A percentile compares a stretch with the other conserved stretches of the same genome.
phyloP scores from a whole-genome alignment of 2,797 vertebrate genomes.

The Chaetodon trifasciatus region DNA sequence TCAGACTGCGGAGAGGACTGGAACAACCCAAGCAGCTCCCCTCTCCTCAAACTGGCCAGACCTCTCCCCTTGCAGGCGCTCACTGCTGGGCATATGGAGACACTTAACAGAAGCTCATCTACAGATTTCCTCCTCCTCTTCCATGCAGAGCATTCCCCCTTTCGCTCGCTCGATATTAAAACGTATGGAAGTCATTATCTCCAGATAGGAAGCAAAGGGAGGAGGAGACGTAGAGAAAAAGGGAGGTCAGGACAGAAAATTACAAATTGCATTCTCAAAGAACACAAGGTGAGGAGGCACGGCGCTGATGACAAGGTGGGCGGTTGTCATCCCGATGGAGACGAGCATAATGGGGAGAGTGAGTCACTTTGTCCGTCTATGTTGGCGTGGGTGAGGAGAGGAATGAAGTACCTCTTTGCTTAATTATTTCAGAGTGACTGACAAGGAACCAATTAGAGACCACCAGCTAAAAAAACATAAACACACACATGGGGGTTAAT shows the following conservation, averaged over 20 bases:
- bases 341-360: constrained; percentile 43
- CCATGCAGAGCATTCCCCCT: constrained; percentile 67
- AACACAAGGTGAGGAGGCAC: constrained; percentile 52
- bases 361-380: constrained; percentile 51
- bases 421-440: constrained; percentile 38
- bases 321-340: constrained; percentile 36
- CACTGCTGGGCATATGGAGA: constrained; percentile 81
- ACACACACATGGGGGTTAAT: not conserved
- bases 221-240: constrained; percentile 39
- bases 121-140: constrained; percentile 80
- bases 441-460: constrained; percentile 22
- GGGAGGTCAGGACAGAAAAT: constrained; percentile 46
- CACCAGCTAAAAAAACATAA: constrained; percentile 25
- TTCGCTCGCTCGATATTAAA: constrained; percentile 75
- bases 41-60: constrained; percentile 41
- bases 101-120: constrained; percentile 87
- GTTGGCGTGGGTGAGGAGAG: constrained; percentile 40
- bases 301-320: constrained; percentile 52
- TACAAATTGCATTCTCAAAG: constrained; percentile 61
- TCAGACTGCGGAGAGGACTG: constrained; percentile 65
- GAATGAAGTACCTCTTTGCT: constrained; percentile 32
- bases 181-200: constrained; percentile 82
- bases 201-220: constrained; percentile 57
- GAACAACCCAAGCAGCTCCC: constrained; percentile 43
- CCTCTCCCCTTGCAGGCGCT: constrained; percentile 60